Percentiles rank a stretch among this genome's conserved stretches.
phyloP scores from a whole-genome alignment of 2,113 vertebrate genomes.

The Pogona vitticeps region DNA sequence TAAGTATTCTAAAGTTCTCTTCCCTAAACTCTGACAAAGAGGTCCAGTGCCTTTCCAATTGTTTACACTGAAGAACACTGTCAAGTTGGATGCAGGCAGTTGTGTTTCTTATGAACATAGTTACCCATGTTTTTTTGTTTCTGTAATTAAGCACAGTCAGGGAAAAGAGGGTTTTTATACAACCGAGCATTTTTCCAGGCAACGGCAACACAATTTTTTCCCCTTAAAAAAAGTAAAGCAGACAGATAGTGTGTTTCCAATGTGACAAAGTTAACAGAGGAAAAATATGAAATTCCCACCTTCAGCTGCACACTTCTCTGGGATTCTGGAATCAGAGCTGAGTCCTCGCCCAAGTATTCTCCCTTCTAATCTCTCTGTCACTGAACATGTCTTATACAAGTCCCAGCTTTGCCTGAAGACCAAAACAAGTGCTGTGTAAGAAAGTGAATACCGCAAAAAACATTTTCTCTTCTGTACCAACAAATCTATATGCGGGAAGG shows the following conservation, averaged over 20 bases:
- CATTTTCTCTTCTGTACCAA: constrained; percentile 63
- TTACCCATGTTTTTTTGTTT: constrained; percentile 62
- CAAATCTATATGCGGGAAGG: constrained; percentile 43
- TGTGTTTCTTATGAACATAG: constrained; percentile 38
- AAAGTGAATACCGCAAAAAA: constrained; percentile 69
- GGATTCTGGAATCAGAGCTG: constrained; percentile 42
- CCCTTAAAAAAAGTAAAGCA: constrained; percentile 54
- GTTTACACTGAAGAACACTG: constrained; percentile 45
- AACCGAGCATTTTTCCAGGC: constrained; percentile 64
- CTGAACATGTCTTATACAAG: constrained; percentile 50
- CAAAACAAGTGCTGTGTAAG: constrained; percentile 65
- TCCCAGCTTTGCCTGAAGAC: constrained; percentile 55
- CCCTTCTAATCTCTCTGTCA: background rate
- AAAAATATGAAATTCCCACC: constrained; percentile 65
- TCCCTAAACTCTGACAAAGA: constrained; percentile 40
- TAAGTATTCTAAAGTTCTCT: constrained; percentile 37
- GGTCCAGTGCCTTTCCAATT: background rate
- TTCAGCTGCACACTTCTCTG: constrained; percentile 55
- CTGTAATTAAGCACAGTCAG: constrained; percentile 65
- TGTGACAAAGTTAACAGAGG: constrained; percentile 70
- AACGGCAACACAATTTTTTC: constrained; percentile 57
- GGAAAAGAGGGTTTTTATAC: constrained; percentile 55
- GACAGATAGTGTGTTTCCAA: constrained; percentile 34
- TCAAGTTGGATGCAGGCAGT: constrained; percentile 52
- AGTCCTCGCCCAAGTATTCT: constrained; percentile 24